Evolutionary conservation across 2,888 invertebrate species (phyloP).

Genomic region (Plebejus argus): DNA sequence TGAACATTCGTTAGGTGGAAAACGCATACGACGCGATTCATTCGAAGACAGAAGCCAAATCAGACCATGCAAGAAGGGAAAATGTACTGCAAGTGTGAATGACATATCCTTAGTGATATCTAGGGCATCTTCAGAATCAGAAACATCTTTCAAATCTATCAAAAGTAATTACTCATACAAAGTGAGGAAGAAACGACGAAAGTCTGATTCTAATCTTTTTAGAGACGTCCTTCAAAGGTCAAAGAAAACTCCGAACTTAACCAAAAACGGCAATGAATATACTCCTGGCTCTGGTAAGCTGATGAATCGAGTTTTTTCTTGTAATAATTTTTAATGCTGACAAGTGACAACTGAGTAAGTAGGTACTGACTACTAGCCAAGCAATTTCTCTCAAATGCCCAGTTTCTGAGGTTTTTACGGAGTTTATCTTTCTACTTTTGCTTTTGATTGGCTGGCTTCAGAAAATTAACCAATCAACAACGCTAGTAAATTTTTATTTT

Average conservation of each 20-base stretch:
- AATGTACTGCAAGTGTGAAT: constrained; percentile 58
- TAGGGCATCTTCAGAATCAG: constrained; percentile 60
- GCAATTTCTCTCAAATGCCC: too few species aligned
- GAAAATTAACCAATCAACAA: too few species aligned
- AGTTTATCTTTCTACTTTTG: too few species aligned
- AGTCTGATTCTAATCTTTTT: constrained; percentile 65
- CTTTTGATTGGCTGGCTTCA: too few species aligned
- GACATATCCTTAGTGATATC: constrained; percentile 51
- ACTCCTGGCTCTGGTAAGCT: constrained; percentile 60
- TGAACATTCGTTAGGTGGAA: constrained; percentile 53
- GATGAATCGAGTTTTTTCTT: background rate
- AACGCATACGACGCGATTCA: constrained; percentile 60
- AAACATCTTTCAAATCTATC: constrained; percentile 68
- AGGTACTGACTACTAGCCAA: too few species aligned
- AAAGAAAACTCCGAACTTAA: constrained; percentile 52
- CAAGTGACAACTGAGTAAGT: too few species aligned
- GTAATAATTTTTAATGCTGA: background rate
- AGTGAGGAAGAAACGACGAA: constrained; percentile 63
- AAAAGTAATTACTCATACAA: constrained; percentile 65
- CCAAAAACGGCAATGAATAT: constrained; percentile 52
- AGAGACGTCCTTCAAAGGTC: constrained; percentile 62
- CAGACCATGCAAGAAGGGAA: constrained; percentile 63
- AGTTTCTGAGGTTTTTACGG: too few species aligned
- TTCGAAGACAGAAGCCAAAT: constrained; percentile 54
- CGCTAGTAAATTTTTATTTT: too few species aligned